phyloP scores from a whole-genome alignment of 92 coral and sea anemone genomes.

The Zoanthus sansibaricus region DNA sequence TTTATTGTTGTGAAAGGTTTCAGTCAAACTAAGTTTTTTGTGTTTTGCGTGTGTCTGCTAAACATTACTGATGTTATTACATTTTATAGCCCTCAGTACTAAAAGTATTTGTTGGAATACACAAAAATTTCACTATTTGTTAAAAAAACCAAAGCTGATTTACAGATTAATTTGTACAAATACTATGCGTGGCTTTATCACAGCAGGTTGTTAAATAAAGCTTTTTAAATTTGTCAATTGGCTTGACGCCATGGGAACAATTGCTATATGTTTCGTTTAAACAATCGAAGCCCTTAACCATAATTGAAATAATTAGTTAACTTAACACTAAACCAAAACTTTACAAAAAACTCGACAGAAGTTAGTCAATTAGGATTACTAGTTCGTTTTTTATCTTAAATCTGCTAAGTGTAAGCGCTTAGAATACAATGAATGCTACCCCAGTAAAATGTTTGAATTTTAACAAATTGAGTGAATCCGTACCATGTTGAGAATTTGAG shows the following conservation, averaged over 20 bases:
- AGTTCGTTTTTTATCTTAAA: too few species aligned
- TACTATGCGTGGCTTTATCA: conserved; percentile 1
- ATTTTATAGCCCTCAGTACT: neutral
- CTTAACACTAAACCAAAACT: too few species aligned
- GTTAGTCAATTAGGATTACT: too few species aligned
- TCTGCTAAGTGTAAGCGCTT: too few species aligned
- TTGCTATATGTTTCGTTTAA: neutral
- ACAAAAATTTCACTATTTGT: neutral
- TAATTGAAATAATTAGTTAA: neutral
- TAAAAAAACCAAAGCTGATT: neutral
- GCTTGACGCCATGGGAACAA: neutral
- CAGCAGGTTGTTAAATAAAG: neutral
- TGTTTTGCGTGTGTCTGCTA: neutral
- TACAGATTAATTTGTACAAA: neutral
- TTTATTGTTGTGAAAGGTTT: too few species aligned
- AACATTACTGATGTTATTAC: neutral
- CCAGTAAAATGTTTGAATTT: too few species aligned
- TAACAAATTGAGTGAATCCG: too few species aligned
- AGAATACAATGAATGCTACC: too few species aligned
- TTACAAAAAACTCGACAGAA: too few species aligned
- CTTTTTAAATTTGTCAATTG: neutral
- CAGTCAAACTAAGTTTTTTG: neutral
- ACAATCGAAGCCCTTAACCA: neutral
- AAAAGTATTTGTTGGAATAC: neutral
- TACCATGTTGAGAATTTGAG: too few species aligned